phyloP scores from a whole-genome alignment of 2,113 vertebrate genomes.

The Rhegmatorhina hoffmannsi region DNA sequence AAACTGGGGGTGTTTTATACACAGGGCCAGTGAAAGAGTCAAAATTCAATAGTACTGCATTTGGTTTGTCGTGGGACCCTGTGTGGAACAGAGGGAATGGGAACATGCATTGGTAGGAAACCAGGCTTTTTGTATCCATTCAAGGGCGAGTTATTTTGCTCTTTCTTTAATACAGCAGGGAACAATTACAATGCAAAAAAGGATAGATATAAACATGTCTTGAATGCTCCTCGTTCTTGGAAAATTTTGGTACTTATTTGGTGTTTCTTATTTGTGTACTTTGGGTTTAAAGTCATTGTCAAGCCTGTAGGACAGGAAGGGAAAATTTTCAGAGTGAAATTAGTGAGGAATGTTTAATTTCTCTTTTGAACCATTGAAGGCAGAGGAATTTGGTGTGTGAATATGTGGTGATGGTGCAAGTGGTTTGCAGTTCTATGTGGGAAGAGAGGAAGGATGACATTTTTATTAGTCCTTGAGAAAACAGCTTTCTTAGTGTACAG shows the following conservation, averaged over 20 bases:
- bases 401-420: not conserved
- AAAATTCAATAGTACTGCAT: not conserved
- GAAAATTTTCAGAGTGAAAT: not conserved
- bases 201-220: not conserved
- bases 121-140: not conserved
- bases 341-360: not conserved
- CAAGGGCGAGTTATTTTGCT: not conserved
- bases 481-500: not conserved
- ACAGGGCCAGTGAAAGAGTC: not conserved
- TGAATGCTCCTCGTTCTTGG: not conserved
- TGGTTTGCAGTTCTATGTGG: not conserved
- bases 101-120: not conserved
- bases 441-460: not conserved
- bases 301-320: not conserved
- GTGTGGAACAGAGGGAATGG: not conserved
- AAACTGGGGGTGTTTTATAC: not conserved
- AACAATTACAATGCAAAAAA: not conserved
- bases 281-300: not conserved
- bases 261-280: not conserved
- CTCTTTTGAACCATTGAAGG: not conserved
- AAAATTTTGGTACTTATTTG: not conserved
- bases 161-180: not conserved
- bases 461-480: not conserved
- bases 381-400: not conserved
- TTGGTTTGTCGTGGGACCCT: rapidly evolving